Base-by-base conservation (phyloP, 2,888 invertebrate genomes). In the Hipparchia semele region DNA sequence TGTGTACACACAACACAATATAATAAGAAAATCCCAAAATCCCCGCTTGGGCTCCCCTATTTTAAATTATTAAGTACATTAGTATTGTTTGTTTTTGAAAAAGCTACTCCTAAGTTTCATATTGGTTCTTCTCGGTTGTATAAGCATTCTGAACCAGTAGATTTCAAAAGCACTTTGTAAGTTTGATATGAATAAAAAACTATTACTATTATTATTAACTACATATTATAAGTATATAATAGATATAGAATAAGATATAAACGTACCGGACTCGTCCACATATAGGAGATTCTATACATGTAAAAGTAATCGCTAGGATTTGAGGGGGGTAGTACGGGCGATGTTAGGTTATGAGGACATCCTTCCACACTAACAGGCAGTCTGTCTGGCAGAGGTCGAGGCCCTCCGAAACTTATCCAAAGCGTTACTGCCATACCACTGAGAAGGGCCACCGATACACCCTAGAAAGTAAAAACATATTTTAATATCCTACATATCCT, bases 361-460 rank as follows among this genome's bases (percentile, higher is more conserved):
- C 95, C 95, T 4, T 93, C 95, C 0, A 91, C 94, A 13, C 94
- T 94, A 60, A 96, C 91, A 0, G 96, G 95, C 61, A 97, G 83
- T 66, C 87, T 92, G 6, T 87, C 86, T 0, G 95, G 84, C 0
- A 94, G 86, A 0, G 97, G 98, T 96, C 96, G 96, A 0, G 98
- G 97, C 5, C 96, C 95, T 0, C 98, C 98, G 85, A 98, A 97
- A 69, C 97, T 98, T 78, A 98, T 96, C 97, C 97, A 98, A 62
- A 98, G 92, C 1, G 96, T 96, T 70, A 97, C 83, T 0, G 94
- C 88, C 74, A 98, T 92, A 0, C 97, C 96, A 51, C 73, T 79
- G 12, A 79, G 65, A 2, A 97, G 87, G 0, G 96, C 98, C 10
- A 92, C 81, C 10, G 97, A 90, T 0, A 96, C 96, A 49, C 98